These are phyloP conservation scores for Pempheris klunzingeri DNA, from an alignment of 2,797 vertebrate species.

Conservation along the genomic window DNA sequence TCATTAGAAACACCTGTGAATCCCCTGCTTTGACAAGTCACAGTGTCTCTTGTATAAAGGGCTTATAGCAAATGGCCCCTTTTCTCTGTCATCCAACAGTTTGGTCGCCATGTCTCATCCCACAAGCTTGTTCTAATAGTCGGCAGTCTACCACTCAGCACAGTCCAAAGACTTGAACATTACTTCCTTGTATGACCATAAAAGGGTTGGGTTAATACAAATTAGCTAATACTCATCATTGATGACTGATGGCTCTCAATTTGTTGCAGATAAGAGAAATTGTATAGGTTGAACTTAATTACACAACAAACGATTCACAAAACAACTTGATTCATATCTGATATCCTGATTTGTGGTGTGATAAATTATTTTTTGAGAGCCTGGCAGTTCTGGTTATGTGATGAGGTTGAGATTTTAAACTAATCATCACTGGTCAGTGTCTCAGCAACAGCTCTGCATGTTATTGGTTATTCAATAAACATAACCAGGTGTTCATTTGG, in stretches of 20 bases:
- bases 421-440: neutral
- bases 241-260: neutral
- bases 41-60: neutral
- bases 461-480: neutral
- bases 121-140: neutral
- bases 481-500: neutral
- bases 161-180: neutral
- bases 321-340: neutral
- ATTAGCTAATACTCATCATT: neutral
- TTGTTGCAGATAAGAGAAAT: neutral
- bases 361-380: no score
- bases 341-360: neutral
- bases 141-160: neutral
- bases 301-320: neutral
- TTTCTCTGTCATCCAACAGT: neutral
- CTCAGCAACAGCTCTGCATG: neutral
- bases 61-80: neutral
- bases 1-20: neutral
- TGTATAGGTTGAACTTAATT: neutral
- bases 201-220: neutral
- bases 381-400: neutral
- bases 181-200: neutral
- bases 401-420: neutral
- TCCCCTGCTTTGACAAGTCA: neutral
- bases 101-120: neutral